Conservation (phyloP, 1,140 invertebrate species). For the Gonatopus flavifemur region DNA sequence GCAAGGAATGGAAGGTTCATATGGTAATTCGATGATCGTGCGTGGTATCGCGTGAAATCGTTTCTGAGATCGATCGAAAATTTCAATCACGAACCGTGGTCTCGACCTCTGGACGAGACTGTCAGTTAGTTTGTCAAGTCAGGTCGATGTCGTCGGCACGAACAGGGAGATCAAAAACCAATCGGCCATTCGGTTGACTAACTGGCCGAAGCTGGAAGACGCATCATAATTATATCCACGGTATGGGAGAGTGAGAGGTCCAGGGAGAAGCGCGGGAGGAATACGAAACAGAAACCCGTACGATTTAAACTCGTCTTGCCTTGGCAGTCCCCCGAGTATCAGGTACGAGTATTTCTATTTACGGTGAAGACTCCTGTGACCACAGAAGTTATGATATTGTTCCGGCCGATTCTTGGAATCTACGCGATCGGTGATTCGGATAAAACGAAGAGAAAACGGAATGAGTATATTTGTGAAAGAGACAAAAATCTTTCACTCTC, state of each 20-base stretch:
- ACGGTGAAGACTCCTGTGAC: slow-evolving; percentile 44
- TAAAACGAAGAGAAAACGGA: slow-evolving; percentile 37
- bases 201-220: slow-evolving; percentile 37
- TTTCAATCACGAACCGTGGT: slow-evolving; percentile 43
- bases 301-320: neutral
- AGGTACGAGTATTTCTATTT: slow-evolving; percentile 47
- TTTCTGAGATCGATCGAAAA: slow-evolving; percentile 33
- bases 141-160: slow-evolving; percentile 24
- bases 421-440: slow-evolving; percentile 53
- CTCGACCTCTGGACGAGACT: slow-evolving; percentile 12
- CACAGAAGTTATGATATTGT: slow-evolving; percentile 59
- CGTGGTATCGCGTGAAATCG: slow-evolving; percentile 8
- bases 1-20: too few relatives aligned
- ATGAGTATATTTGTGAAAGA: slow-evolving; percentile 1
- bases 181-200: too few relatives aligned
- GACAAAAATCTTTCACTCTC: slow-evolving; percentile 6
- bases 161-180: slow-evolving; percentile 39
- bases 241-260: slow-evolving; percentile 11
- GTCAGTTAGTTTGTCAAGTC: too few relatives aligned
- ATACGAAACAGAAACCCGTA: slow-evolving; percentile 36
- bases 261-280: slow-evolving; percentile 27
- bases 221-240: slow-evolving; percentile 55
- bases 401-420: slow-evolving; percentile 54
- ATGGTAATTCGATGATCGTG: too few relatives aligned
- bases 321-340: slow-evolving; percentile 26